Conservation (phyloP, 2,888 invertebrate species). For the Nysson spinosus region DNA sequence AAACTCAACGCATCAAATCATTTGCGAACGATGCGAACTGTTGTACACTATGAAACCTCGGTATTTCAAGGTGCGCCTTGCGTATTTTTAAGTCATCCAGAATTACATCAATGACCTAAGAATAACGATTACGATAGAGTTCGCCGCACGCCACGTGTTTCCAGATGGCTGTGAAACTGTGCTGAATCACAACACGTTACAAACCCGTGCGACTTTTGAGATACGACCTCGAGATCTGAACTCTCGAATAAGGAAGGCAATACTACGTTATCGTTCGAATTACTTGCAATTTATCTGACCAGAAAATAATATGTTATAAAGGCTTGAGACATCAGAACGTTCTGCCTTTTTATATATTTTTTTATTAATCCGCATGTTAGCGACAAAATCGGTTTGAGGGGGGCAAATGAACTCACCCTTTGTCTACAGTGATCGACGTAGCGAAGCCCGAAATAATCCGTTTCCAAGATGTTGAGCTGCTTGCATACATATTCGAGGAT, state of each 20-base stretch:
- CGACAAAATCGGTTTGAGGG: no score
- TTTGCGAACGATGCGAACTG: background rate
- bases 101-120: constrained; percentile 38
- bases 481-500: constrained; percentile 94
- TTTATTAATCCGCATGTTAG: no score
- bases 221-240: no score
- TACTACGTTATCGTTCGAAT: no score
- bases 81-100: constrained; percentile 40
- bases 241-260: no score
- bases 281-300: no score
- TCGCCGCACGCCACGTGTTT: constrained; percentile 4
- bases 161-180: constrained; percentile 3
- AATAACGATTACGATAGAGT: constrained; percentile 36
- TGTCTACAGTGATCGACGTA: constrained; percentile 94
- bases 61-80: constrained; percentile 36
- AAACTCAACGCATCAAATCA: background rate
- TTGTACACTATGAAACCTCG: constrained; percentile 18
- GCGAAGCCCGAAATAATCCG: constrained; percentile 95
- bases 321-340: no score
- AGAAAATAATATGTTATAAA: no score
- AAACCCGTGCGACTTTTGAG: no score
- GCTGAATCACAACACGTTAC: no score
- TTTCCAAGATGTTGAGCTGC: constrained; percentile 93
- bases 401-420: constrained; percentile 83
- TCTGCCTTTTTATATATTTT: no score